Conservation (phyloP, 2,888 invertebrate genomes). For the Perdita meconis region DNA sequence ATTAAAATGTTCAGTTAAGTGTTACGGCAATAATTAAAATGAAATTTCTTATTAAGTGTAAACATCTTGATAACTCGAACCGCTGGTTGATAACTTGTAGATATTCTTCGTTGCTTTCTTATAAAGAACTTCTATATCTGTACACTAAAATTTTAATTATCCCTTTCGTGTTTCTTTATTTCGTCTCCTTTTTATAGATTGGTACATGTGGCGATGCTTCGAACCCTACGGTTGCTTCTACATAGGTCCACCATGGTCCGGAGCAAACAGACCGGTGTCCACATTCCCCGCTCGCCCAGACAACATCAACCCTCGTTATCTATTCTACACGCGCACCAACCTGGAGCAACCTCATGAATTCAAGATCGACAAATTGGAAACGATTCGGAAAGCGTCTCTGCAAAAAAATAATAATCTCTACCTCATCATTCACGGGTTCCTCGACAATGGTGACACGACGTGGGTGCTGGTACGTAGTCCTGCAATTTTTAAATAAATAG, state of each 20-base stretch:
- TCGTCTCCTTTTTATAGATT: slow-evolving; percentile 70
- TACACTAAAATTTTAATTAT: no score
- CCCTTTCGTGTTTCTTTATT: neutral
- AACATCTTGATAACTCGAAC: no score
- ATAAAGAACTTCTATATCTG: no score
- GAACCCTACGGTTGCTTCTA: slow-evolving; percentile 93
- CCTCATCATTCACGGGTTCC: slow-evolving; percentile 93
- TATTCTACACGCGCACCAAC: slow-evolving; percentile 86
- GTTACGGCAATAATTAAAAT: no score
- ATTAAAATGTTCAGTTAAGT: no score
- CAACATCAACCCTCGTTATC: slow-evolving; percentile 87
- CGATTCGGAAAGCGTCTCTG: slow-evolving; percentile 87
- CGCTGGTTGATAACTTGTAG: no score
- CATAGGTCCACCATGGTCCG: slow-evolving; percentile 91
- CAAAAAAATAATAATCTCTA: slow-evolving; percentile 88
- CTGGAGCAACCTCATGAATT: slow-evolving; percentile 86
- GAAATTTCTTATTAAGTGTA: no score
- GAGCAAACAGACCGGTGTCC: slow-evolving; percentile 91
- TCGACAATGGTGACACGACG: slow-evolving; percentile 91
- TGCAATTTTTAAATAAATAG: neutral
- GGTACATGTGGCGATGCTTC: slow-evolving; percentile 88
- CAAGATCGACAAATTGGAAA: slow-evolving; percentile 88
- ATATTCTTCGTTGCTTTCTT: no score
- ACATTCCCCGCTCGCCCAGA: slow-evolving; percentile 91
- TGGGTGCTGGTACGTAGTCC: slow-evolving; percentile 88